Conservation (phyloP, 2,797 vertebrate species). For the Oreochromis grahami region DNA sequence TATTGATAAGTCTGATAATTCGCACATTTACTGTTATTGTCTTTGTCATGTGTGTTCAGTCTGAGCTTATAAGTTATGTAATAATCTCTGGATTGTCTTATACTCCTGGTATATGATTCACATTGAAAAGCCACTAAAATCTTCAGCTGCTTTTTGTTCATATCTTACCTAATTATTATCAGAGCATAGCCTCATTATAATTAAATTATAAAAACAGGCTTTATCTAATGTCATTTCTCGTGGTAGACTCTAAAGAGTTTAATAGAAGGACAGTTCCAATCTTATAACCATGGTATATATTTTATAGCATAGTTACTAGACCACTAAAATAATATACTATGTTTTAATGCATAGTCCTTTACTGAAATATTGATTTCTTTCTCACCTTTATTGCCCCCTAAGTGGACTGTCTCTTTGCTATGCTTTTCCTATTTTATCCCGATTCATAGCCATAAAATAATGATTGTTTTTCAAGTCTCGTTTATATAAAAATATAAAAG, state of each 20-base stretch:
- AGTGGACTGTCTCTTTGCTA: constrained; percentile 8
- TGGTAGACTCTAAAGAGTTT: neutral
- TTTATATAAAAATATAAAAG: constrained; percentile 48
- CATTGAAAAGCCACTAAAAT: neutral
- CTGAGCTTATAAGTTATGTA: neutral
- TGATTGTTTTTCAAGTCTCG: constrained; percentile 58
- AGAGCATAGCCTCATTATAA: neutral
- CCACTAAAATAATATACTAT: constrained; percentile 21
- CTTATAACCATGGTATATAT: neutral
- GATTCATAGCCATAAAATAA: constrained; percentile 49
- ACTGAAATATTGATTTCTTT: constrained; percentile 53
- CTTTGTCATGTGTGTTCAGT: neutral
- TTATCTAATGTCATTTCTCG: neutral
- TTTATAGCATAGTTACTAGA: constrained; percentile 20
- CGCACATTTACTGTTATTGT: neutral
- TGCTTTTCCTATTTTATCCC: constrained; percentile 11
- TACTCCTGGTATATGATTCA: neutral
- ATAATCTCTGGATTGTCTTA: neutral
- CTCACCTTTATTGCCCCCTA: constrained; percentile 45
- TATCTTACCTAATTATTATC: neutral
- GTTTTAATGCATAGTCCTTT: constrained; percentile 33
- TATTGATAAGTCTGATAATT: neutral
- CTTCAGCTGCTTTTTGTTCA: neutral
- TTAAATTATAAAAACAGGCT: neutral
- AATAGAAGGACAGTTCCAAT: neutral